phyloP scores from a whole-genome alignment of 2,888 invertebrate genomes.

The Agrypnus murinus region DNA sequence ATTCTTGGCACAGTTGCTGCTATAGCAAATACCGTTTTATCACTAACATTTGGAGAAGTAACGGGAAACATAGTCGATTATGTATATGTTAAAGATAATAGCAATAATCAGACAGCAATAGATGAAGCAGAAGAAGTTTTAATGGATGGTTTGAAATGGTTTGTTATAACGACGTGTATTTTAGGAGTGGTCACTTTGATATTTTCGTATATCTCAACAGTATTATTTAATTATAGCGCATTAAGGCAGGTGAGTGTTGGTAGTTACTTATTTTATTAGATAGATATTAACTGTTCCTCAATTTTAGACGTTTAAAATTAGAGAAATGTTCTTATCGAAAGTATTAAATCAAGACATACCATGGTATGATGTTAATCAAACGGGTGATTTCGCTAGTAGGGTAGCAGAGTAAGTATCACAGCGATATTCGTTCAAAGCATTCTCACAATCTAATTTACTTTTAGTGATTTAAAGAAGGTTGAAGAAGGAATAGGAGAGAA shows the following conservation, averaged over 20 bases:
- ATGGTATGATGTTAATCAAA: slow-evolving; percentile 83
- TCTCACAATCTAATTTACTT: too few species aligned
- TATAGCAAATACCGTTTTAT: slow-evolving; percentile 79
- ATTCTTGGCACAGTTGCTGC: slow-evolving; percentile 72
- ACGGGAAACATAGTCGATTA: slow-evolving; percentile 76
- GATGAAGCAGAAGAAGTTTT: slow-evolving; percentile 20
- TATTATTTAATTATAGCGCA: slow-evolving; percentile 81
- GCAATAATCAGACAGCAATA: slow-evolving; percentile 1
- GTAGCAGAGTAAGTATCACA: slow-evolving; percentile 80
- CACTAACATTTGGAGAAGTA: slow-evolving; percentile 79
- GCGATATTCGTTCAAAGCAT: background rate
- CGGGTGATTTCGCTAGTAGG: slow-evolving; percentile 83
- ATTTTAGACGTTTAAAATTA: slow-evolving; percentile 77
- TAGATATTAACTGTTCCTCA: too few species aligned
- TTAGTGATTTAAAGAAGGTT: slow-evolving; percentile 82
- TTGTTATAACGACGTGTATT: slow-evolving; percentile 77
- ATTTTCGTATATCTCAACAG: slow-evolving; percentile 79
- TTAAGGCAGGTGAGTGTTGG: slow-evolving; percentile 80
- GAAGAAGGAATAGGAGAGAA: slow-evolving; percentile 92
- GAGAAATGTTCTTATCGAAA: slow-evolving; percentile 79
- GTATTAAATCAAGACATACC: slow-evolving; percentile 83
- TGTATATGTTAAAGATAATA: slow-evolving; percentile 43
- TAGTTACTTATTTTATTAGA: background rate
- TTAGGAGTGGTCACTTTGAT: slow-evolving; percentile 77
- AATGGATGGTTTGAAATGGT: slow-evolving; percentile 62